These are phyloP conservation scores for Antheraea assamensis DNA, from an alignment of 2,888 invertebrate species.

Conservation along the genomic window DNA sequence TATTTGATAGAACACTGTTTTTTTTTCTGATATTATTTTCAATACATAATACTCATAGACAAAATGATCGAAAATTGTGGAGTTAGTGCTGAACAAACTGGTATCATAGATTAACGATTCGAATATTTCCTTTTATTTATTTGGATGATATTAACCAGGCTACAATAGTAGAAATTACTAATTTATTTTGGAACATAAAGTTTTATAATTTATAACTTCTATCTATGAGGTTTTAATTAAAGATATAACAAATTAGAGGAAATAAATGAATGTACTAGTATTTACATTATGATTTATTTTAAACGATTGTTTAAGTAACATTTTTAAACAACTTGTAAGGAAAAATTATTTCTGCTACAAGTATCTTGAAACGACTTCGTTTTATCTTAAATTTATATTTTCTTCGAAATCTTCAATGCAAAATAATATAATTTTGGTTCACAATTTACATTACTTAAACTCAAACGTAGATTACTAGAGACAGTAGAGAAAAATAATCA, in stretches of 20 bases:
- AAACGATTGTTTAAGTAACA: background rate
- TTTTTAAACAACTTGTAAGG: background rate
- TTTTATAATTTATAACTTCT: background rate
- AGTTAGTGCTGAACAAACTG: background rate
- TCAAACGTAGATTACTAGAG: background rate
- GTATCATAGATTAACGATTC: background rate
- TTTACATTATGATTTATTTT: background rate
- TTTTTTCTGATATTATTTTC: background rate
- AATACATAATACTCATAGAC: background rate
- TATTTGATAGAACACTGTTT: background rate
- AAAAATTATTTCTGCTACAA: background rate
- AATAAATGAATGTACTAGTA: background rate
- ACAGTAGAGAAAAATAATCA: background rate
- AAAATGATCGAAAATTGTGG: background rate
- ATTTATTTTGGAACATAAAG: background rate
- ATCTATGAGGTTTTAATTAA: background rate
- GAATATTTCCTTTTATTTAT: background rate
- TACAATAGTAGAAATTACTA: background rate
- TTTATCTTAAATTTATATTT: background rate
- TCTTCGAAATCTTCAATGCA: background rate
- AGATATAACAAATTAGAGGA: background rate
- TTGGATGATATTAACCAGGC: background rate
- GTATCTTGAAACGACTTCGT: background rate
- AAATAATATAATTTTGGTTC: background rate
- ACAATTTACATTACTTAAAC: background rate